Evolutionary conservation across 1,140 invertebrate genomes (phyloP), one percentile per base, ranked within the genome.

Genomic region (Mactra quadrangularis): DNA sequence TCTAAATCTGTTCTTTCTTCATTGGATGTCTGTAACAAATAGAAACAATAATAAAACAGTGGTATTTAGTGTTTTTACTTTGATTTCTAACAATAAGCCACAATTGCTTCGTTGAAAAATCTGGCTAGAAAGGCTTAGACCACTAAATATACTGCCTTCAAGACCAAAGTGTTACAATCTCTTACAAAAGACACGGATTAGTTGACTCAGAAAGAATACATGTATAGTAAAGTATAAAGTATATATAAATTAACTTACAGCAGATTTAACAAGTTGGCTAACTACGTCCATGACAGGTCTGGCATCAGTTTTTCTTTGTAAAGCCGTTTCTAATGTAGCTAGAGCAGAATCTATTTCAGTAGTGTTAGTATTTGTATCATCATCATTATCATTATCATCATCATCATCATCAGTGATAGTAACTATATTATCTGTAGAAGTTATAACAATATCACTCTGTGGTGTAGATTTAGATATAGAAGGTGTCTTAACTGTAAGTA

Each of bases 241-340:
- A n/a, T n/a, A n/a, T n/a, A n/a, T n/a, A n/a, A n/a, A n/a, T n/a
- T n/a, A 29, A 47, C 22, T 47, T 50, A 76, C 74, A 55, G 62
- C 59, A 22, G 74, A 29, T 60, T 76, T 57, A 27, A 76, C 19
- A 1, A 76, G 29, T 64, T 76, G 62, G 29, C 62, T 47, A 17
- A 76, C 45, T 57, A 76, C 62, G n/a, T 74, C 50, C 22, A 82
- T 29, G 15, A 76, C 74, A 0, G 55, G 64, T 17, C 29, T 29
- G 15, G 64, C 41, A 47, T 41, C 64, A 47, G 64, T 27, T 27
- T 68, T 68, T 41, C 47, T 68, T 11, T 41, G 38, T 68, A 68
- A 25, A 0, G 64, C 64, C 13, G 45, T 50, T 19, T 68, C 27
- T 17, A 68, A 50, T 3, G 64, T 52, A 22, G 9, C 29, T 41